phyloP scores from a whole-genome alignment of 2,888 invertebrate genomes.

The Thecophora atra region DNA sequence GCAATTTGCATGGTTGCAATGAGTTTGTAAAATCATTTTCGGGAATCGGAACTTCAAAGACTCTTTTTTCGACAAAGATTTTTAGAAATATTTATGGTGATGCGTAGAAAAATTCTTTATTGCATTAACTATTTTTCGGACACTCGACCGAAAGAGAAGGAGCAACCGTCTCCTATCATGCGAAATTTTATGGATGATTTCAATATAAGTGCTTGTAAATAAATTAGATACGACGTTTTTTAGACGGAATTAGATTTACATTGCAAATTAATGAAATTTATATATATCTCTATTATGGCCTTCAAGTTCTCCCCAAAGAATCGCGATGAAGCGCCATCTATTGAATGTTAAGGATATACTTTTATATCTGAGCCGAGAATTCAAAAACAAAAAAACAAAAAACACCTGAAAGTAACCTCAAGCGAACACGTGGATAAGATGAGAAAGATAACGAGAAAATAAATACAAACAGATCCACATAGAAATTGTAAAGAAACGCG shows the following conservation, averaged over 20 bases:
- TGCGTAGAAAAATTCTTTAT: not conserved
- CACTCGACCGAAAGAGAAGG: too few species aligned
- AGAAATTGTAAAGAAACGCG: not conserved
- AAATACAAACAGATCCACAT: conserved; percentile 8
- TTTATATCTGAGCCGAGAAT: not conserved
- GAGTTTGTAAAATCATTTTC: conserved; percentile 18
- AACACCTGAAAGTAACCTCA: conserved; percentile 8
- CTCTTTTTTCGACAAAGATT: not conserved
- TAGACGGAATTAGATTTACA: not conserved
- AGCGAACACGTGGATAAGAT: conserved; percentile 18
- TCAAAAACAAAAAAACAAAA: conserved; percentile 19
- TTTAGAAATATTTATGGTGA: not conserved
- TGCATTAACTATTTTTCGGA: not conserved
- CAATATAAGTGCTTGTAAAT: not conserved
- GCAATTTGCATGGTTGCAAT: conserved; percentile 25
- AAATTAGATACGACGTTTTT: conserved; percentile 6
- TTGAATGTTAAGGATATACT: not conserved
- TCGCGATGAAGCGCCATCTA: conserved; percentile 5
- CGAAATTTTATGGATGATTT: conserved; percentile 2
- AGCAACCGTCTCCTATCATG: not conserved
- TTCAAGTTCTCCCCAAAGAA: too few species aligned
- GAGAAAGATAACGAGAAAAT: conserved; percentile 6
- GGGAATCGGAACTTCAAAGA: not conserved
- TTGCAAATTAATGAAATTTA: not conserved
- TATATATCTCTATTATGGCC: too few species aligned